phyloP scores from a whole-genome alignment of 2,797 vertebrate genomes.

The Cynodonichthys magdalenae region DNA sequence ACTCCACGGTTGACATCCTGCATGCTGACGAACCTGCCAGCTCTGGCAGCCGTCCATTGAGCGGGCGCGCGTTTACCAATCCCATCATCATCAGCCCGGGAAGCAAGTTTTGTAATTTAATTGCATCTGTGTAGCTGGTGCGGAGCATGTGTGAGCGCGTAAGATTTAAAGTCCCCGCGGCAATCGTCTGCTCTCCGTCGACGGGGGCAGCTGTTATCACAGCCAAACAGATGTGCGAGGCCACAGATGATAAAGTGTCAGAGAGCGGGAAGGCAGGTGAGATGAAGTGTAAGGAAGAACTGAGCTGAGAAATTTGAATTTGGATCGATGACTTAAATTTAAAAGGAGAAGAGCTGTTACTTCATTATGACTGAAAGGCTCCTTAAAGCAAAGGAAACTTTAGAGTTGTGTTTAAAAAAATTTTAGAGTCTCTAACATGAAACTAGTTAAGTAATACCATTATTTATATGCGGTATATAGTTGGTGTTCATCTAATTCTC shows the following conservation, averaged over 20 bases:
- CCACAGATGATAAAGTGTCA: conserved; percentile 49
- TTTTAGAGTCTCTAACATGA: not conserved
- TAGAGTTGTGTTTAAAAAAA: too few species aligned
- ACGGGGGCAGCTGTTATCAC: conserved; percentile 68
- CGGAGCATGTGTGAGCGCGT: conserved; percentile 7
- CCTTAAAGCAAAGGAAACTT: not conserved
- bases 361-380: not conserved
- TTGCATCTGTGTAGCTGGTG: conserved; percentile 40
- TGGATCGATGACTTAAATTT: not conserved
- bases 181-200: conserved; percentile 54
- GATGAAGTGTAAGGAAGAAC: conserved; percentile 8
- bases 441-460: too few species aligned
- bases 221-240: conserved; percentile 59
- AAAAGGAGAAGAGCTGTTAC: not conserved
- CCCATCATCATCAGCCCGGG: conserved; percentile 40
- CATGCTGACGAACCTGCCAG: conserved; percentile 45
- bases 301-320: conserved; percentile 19
- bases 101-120: conserved; percentile 60
- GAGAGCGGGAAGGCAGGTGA: conserved; percentile 19
- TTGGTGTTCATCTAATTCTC: conserved; percentile 19
- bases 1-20: conserved; percentile 44
- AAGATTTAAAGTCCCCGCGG: conserved; percentile 22
- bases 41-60: conserved; percentile 46
- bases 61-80: conserved; percentile 58
- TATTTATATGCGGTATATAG: too few species aligned